Conservation (phyloP, 1,140 invertebrate genomes). For the Lerema accius region DNA sequence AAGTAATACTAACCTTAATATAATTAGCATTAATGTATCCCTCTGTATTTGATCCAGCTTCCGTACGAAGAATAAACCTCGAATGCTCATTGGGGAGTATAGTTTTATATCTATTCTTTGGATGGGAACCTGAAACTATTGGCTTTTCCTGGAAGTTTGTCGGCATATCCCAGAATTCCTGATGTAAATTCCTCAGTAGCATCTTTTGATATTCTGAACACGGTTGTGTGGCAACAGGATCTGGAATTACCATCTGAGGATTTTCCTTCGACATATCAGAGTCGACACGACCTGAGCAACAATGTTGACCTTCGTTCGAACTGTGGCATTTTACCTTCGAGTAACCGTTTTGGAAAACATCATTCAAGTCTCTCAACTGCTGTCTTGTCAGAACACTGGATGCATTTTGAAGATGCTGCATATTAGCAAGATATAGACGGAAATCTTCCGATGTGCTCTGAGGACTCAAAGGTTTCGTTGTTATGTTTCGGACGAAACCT, state of each 20-base stretch:
- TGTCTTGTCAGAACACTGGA: conserved; percentile 83
- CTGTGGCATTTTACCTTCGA: conserved; percentile 70
- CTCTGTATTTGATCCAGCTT: conserved; percentile 72
- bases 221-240: conserved; percentile 58
- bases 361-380: conserved; percentile 82
- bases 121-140: conserved; percentile 93
- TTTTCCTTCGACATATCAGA: conserved; percentile 60
- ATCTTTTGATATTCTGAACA: conserved; percentile 84
- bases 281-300: conserved; percentile 59
- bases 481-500: conserved; percentile 82
- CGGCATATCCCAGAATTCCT: conserved; percentile 97
- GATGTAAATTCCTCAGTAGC: conserved; percentile 90
- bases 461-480: conserved; percentile 84
- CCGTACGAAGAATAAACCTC: conserved; percentile 85
- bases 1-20: conserved; percentile 85
- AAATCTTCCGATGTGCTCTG: conserved; percentile 86
- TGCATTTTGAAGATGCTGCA: conserved; percentile 87
- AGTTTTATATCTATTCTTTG: conserved; percentile 94
- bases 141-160: conserved; percentile 95
- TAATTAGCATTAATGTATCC: conserved; percentile 95
- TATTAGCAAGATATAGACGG: conserved; percentile 86
- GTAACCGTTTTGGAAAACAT: conserved; percentile 83
- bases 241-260: conserved; percentile 75
- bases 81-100: conserved; percentile 94
- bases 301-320: conserved; percentile 57